Evolutionary conservation across 2,888 invertebrate genomes (phyloP).

Genomic region (Lasioglossum vierecki): DNA sequence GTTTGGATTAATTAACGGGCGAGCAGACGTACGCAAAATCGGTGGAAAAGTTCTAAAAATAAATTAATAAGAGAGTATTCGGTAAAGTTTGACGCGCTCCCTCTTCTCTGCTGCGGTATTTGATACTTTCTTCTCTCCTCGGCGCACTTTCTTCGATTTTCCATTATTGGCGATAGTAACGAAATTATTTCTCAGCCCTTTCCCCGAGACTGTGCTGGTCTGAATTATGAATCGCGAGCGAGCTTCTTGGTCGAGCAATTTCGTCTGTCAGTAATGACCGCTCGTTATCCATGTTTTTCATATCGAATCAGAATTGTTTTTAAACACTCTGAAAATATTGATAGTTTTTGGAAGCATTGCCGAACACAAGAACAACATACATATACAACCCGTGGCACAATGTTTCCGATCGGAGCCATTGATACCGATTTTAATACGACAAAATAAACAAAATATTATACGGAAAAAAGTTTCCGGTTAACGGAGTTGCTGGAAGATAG

Average conservation of each 20-base stretch:
- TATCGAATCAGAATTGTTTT: slow-evolving; percentile 19
- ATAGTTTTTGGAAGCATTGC: neutral
- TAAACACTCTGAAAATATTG: neutral
- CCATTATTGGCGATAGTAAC: neutral
- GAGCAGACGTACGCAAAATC: neutral
- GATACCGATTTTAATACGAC: too few species aligned
- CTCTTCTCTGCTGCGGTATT: neutral
- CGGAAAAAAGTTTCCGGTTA: too few species aligned
- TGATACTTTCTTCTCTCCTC: neutral
- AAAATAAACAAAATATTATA: too few species aligned
- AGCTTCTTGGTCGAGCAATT: too few species aligned
- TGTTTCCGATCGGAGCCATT: too few species aligned
- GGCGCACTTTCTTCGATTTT: neutral
- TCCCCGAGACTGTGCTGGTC: slow-evolving; percentile 10
- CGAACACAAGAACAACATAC: neutral
- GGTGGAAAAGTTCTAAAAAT: neutral
- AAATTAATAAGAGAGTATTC: slow-evolving; percentile 3
- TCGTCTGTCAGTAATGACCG: slow-evolving; percentile 13
- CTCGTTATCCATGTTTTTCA: slow-evolving; percentile 41
- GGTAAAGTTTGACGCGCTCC: neutral
- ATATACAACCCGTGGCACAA: neutral
- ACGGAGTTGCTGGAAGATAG: too few species aligned
- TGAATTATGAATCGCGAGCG: too few species aligned
- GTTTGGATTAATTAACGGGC: slow-evolving; percentile 34
- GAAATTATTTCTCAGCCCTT: slow-evolving; percentile 31